Conservation (phyloP, 2,888 invertebrate genomes). For the Thysanoteuthis rhombus region DNA sequence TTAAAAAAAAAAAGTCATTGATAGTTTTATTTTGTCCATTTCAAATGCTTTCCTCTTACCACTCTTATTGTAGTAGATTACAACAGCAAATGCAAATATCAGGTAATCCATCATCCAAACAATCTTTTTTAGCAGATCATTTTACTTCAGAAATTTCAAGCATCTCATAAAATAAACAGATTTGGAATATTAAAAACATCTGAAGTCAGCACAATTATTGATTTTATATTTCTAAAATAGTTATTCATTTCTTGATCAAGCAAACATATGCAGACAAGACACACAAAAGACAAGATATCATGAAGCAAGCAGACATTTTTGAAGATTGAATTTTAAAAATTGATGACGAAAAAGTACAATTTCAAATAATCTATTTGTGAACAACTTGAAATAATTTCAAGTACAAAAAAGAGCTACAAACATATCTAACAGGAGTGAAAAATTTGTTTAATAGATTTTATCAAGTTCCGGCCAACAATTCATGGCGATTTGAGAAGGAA, state of each 20-base stretch:
- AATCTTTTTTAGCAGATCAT: neutral
- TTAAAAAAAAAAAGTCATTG: neutral
- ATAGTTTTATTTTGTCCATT: neutral
- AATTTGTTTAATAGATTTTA: no score
- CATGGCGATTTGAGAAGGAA: no score
- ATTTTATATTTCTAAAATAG: neutral
- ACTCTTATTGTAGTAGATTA: neutral
- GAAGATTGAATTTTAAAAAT: no score
- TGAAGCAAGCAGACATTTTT: no score
- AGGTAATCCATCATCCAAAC: neutral
- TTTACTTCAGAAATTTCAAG: constrained; percentile 12
- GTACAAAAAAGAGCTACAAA: no score
- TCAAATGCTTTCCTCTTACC: neutral
- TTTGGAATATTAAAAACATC: neutral
- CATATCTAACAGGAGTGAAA: no score
- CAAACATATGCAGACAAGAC: neutral
- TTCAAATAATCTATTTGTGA: no score
- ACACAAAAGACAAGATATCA: neutral
- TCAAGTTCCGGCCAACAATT: no score
- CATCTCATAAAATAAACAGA: neutral
- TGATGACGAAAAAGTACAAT: no score
- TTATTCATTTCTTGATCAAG: neutral
- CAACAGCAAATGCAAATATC: neutral
- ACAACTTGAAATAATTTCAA: no score
- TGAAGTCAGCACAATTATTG: neutral